Evolutionary conservation across 1,140 invertebrate species (phyloP).

Genomic region (Anastatus disparis): DNA sequence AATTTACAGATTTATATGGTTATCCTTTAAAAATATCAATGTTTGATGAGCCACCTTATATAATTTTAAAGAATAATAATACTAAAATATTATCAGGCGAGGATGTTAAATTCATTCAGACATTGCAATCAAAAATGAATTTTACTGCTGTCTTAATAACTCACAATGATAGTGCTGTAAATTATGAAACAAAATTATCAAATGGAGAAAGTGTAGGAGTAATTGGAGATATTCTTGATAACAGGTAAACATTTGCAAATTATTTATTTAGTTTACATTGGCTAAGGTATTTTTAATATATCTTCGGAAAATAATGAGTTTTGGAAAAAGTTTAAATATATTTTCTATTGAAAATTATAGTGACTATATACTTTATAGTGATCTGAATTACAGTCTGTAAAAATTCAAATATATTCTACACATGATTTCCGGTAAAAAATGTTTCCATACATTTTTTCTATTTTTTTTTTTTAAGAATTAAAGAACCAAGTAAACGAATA

Average conservation of each 20-base stretch:
- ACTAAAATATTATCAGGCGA: background rate
- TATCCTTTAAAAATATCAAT: constrained; percentile 9
- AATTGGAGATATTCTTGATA: background rate
- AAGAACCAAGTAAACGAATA: no score
- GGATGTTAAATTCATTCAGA: background rate
- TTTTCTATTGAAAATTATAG: no score
- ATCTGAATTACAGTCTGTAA: no score
- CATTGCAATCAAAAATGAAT: background rate
- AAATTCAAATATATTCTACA: no score
- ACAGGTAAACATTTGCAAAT: background rate
- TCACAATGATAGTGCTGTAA: background rate
- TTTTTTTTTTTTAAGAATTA: no score
- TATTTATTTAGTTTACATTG: no score
- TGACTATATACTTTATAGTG: no score
- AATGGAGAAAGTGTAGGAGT: background rate
- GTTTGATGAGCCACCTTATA: background rate
- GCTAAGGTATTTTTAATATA: no score
- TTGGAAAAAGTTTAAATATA: no score
- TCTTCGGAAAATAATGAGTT: no score
- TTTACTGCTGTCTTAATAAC: background rate
- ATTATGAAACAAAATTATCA: background rate
- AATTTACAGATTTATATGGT: constrained; percentile 13
- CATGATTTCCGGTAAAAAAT: no score
- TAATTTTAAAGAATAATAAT: background rate
- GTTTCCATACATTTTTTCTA: no score